Evolutionary conservation across 2,113 vertebrate species (phyloP).

Genomic region (Tupaia chinensis): DNA sequence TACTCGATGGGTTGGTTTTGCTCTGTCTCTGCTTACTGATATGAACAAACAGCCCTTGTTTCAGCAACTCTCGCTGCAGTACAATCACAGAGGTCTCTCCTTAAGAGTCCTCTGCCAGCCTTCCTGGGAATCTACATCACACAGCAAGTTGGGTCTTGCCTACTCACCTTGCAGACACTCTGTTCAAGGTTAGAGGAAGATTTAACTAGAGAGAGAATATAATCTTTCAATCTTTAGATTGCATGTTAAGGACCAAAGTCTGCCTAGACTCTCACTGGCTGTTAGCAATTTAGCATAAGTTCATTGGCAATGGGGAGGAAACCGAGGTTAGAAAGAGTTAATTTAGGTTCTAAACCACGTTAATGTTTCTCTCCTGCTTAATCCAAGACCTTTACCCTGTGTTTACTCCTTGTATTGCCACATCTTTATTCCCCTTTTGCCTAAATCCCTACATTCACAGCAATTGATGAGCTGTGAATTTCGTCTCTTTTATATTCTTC

Average conservation of each 20-base stretch:
- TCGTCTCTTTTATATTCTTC: slow-evolving; percentile 13
- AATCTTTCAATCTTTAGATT: slow-evolving; percentile 72
- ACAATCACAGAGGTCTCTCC: background rate
- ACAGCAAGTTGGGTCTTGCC: slow-evolving; percentile 6
- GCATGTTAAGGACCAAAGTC: slow-evolving; percentile 56
- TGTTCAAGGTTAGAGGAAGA: slow-evolving; percentile 57
- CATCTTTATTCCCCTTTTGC: background rate
- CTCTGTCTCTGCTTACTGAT: background rate
- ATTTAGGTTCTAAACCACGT: background rate
- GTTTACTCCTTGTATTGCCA: background rate
- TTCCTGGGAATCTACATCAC: background rate
- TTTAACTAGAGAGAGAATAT: slow-evolving; percentile 70
- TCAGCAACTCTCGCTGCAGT: background rate
- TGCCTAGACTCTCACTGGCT: slow-evolving; percentile 28
- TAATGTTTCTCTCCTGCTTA: background rate
- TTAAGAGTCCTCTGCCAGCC: background rate
- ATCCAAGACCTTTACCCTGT: slow-evolving; percentile 4
- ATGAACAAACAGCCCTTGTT: fast-evolving
- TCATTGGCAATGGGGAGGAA: background rate
- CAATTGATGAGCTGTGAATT: background rate
- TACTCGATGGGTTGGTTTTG: background rate
- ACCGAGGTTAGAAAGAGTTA: background rate
- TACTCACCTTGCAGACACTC: background rate
- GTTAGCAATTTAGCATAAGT: slow-evolving; percentile 16
- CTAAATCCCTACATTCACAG: slow-evolving; percentile 15